Conservation (phyloP, 2,113 vertebrate genomes). For the Eublepharis macularius region DNA sequence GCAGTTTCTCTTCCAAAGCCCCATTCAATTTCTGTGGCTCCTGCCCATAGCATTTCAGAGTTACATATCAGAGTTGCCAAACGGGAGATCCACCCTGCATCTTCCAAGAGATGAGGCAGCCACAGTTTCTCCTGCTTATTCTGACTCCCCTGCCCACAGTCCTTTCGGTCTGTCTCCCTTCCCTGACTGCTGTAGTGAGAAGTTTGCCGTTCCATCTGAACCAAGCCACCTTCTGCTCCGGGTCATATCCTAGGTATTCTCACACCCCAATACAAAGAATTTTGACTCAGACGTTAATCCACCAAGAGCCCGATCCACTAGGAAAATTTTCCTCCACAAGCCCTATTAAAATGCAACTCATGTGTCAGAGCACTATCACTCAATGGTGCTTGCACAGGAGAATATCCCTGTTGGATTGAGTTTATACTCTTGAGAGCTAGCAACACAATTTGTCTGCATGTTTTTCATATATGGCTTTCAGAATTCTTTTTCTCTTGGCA, state of each 20-base stretch:
- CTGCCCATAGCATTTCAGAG: not conserved
- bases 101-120: not conserved
- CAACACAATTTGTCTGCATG: not conserved
- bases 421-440: not conserved
- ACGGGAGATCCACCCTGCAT: not conserved
- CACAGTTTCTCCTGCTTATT: not conserved
- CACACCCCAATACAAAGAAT: not conserved
- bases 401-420: not conserved
- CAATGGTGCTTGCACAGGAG: not conserved
- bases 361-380: not conserved
- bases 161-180: not conserved
- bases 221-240: not conserved
- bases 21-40: not conserved
- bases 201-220: too few species aligned
- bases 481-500: not conserved
- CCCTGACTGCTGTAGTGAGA: not conserved
- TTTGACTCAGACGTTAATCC: not conserved
- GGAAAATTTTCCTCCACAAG: not conserved
- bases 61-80: not conserved
- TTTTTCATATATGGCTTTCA: not conserved
- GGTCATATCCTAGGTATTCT: not conserved
- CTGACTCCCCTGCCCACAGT: too few species aligned
- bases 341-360: conserved; percentile 2
- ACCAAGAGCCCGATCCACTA: not conserved
- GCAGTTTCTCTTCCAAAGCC: not conserved